phyloP scores from a whole-genome alignment of 2,797 vertebrate species.

The Orestias chungarensis region DNA sequence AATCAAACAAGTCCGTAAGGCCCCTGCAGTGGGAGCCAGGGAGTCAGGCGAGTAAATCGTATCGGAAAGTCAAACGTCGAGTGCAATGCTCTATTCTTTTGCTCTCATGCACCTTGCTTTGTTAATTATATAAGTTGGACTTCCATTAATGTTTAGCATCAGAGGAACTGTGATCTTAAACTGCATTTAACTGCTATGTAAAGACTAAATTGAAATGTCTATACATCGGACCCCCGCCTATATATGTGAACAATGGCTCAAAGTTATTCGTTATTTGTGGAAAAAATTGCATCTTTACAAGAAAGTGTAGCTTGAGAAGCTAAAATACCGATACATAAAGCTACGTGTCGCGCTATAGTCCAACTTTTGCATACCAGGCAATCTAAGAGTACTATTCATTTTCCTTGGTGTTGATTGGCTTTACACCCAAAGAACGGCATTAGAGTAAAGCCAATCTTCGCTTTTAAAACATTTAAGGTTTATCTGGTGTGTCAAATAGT shows the following conservation, averaged over 20 bases:
- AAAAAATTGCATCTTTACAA: neutral
- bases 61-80: too few relatives aligned
- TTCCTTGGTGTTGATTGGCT: neutral
- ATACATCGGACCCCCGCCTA: neutral
- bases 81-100: too few relatives aligned
- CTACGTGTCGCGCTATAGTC: neutral
- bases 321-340: neutral
- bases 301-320: neutral
- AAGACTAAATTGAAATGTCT: neutral
- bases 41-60: too few relatives aligned
- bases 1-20: too few relatives aligned
- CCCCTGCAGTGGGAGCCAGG: too few relatives aligned
- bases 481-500: neutral
- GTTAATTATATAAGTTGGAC: too few relatives aligned
- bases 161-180: neutral
- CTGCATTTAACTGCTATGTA: neutral
- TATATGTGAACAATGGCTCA: too few relatives aligned
- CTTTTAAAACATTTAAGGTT: neutral
- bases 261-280: too few relatives aligned
- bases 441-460: too few relatives aligned
- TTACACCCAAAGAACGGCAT: too few relatives aligned
- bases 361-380: neutral
- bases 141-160: neutral
- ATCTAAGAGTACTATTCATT: neutral
- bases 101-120: too few relatives aligned